Evolutionary conservation across 1,140 invertebrate species (phyloP), one percentile per base, ranked within the genome.

Genomic region (Heterodera carotae): DNA sequence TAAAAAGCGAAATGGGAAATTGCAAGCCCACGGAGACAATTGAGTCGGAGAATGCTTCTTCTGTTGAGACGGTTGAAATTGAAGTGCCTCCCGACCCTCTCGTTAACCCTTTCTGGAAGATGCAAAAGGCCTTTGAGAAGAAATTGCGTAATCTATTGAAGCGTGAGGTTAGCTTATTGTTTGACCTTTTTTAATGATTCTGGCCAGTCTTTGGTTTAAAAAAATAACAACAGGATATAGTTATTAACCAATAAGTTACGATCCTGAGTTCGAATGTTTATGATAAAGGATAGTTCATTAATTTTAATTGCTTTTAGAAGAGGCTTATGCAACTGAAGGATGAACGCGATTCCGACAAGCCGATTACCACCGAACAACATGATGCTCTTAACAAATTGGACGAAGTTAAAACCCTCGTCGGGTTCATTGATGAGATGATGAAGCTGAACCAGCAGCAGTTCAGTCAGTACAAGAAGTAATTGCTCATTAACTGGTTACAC

Each of bases 101-200:
- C 36, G 59, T 39, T 8, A 78, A 78, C 43, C 77, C 77, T 15
- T 43, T 78, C 67, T 68, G 56, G 53, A 48, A 77, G 53, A 64
- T 78, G 72, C 34, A 76, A 18, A 78, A 59, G 27, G 72, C 77
- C 6, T 64, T 78, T 18, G 77, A 78, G 34, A 78, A 78, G 36
- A 78, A 79, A 33, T 34, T 78, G 60, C 76, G 77, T 25, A 78
- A 78, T 78, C 75, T 78, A n/a, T 39, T 33, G 43, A 78, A 78
- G 70, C 76, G 77, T n/a, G 31, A 39, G 36, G 77, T 78, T 53
- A 22, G 18, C 48, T 4, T 22, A 53, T 53, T 53, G 10, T 18
- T 53, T 15, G n/a, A n/a, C n/a, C n/a, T n/a, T n/a, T n/a, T n/a
- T n/a, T n/a, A n/a, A n/a, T n/a, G n/a, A n/a, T n/a, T n/a, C n/a